Evolutionary conservation across 2,888 invertebrate species (phyloP), one percentile per base, ranked within the genome.

Genomic region (Pandemis corylana): DNA sequence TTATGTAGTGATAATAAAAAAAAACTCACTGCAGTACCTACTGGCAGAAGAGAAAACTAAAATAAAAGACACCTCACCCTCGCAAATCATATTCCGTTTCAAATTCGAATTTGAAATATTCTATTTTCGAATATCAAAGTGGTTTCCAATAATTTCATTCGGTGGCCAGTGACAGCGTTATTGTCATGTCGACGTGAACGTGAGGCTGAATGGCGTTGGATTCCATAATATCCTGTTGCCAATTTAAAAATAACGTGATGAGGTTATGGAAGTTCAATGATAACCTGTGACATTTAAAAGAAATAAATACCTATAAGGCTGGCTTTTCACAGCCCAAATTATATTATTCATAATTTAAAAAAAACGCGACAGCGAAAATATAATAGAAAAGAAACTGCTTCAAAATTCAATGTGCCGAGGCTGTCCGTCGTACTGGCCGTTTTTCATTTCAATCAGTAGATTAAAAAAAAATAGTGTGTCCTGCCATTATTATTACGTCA

Each of bases 141-240:
- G 64, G 46, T 64, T 69, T 59, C 51, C 62, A 67, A 71, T 75
- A 75, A 75, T 75, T 75, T 62, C 66, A 62, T 75, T 75, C 69
- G 73, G 59, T 62, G 36, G 65, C 51, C 70, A 71, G 49, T 63
- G 70, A 71, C 75, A 75, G 75, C 71, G 67, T 56, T 71, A 75
- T 75, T 75, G 75, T 75, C 75, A 71, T 75, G 62, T 75, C 71
- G 53, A 56, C 56, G 75, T 62, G 62, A 67, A 75, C 75, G 61
- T 49, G 49, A 28, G 65, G 41, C 53, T 71, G 74, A 74, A 44
- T 75, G 75, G 71, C 75, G 63, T 70, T 71, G 63, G 63, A 70
- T 75, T 70, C 69, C n/a, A 68, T 74, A 70, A 66, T 67, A 36
- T 36, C 3, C 71, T 63, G 53, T 75, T 71, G 75, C 63, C 71